phyloP scores from a whole-genome alignment of 2,797 vertebrate genomes.

The Halcyon leucocephala region DNA sequence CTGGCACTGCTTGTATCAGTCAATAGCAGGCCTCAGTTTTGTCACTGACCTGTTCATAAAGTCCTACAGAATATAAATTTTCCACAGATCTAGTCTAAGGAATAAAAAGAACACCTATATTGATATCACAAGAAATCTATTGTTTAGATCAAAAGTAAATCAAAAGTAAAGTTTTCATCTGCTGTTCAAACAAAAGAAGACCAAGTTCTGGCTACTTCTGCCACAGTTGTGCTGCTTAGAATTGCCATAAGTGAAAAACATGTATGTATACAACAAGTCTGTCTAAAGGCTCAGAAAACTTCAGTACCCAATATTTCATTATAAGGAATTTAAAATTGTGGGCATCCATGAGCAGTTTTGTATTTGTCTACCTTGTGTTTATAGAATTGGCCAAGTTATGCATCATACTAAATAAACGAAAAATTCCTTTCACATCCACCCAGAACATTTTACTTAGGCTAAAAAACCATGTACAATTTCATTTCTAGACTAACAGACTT shows the following conservation, averaged over 20 bases:
- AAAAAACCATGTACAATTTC: fast-evolving
- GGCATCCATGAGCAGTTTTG: not conserved
- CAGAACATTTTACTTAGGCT: not conserved
- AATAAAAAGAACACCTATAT: not conserved
- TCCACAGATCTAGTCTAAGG: not conserved
- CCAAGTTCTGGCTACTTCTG: not conserved
- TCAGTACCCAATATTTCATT: not conserved
- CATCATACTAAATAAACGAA: not conserved
- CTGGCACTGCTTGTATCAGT: not conserved
- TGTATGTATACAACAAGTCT: not conserved
- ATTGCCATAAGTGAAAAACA: not conserved
- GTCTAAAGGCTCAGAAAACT: not conserved
- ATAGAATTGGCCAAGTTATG: not conserved
- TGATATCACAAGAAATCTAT: not conserved
- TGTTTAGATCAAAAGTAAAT: not conserved
- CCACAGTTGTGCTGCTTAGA: not conserved
- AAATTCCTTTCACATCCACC: not conserved
- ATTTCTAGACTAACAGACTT: not conserved
- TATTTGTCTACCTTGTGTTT: not conserved
- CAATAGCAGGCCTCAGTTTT: not conserved
- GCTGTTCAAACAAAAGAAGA: not conserved
- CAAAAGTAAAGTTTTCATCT: not conserved
- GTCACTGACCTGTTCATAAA: not conserved
- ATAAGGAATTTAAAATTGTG: not conserved
- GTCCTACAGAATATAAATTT: not conserved